phyloP scores from a whole-genome alignment of 2,888 invertebrate species.

The Lasioglossum lativentre region DNA sequence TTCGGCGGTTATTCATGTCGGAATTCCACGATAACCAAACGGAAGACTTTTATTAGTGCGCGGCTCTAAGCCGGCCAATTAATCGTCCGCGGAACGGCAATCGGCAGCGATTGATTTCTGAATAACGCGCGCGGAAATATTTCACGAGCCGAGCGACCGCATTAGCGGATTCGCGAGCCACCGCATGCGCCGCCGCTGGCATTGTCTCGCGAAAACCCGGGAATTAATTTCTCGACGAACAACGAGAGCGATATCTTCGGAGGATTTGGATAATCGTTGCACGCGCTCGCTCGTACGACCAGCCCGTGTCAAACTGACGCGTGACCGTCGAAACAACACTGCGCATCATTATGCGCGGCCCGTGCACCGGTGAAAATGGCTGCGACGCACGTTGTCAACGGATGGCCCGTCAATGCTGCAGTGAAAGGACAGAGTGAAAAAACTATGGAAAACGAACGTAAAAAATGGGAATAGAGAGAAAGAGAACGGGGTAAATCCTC shows the following conservation, averaged over 20 bases:
- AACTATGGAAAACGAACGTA: neutral
- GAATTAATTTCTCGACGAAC: neutral
- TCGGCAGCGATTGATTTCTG: slow-evolving; percentile 20
- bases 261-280: slow-evolving; percentile 6
- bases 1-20: slow-evolving; percentile 6
- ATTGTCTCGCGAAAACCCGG: neutral
- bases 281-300: neutral
- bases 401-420: neutral
- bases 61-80: neutral
- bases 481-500: slow-evolving; percentile 17
- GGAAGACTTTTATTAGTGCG: neutral
- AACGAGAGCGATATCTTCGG: neutral
- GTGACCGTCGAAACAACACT: slow-evolving; percentile 36
- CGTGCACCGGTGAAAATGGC: neutral
- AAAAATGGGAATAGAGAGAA: neutral
- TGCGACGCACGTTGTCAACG: slow-evolving; percentile 6
- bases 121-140: neutral
- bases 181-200: no score
- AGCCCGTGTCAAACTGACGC: neutral
- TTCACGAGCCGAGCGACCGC: neutral
- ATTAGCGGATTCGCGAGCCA: neutral
- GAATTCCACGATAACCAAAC: slow-evolving; percentile 13
- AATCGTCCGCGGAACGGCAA: neutral
- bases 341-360: slow-evolving; percentile 39
- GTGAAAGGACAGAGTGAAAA: neutral